phyloP scores from a whole-genome alignment of 2,888 invertebrate genomes.

The Capitulum mitella region DNA sequence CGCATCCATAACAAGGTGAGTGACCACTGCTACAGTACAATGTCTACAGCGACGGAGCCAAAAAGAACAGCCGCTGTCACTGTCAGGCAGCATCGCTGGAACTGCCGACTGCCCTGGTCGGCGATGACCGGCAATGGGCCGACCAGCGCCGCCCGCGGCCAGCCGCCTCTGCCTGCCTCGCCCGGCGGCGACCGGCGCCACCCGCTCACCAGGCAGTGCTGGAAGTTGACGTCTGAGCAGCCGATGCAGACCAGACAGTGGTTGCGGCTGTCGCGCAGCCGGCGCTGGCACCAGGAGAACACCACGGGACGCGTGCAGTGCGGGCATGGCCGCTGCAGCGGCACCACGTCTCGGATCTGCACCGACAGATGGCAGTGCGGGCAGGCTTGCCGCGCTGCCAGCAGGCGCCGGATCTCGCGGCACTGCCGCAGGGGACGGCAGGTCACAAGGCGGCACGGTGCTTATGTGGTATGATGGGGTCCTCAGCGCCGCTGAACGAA shows the following conservation, averaged over 20 bases:
- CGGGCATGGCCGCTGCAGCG: conserved; percentile 9
- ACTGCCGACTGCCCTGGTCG: neutral
- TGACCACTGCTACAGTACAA: too few species aligned
- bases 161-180: neutral
- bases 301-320: neutral
- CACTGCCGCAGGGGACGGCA: neutral
- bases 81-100: neutral
- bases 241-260: conserved; percentile 21
- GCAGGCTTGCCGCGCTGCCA: neutral
- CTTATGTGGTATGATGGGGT: too few species aligned
- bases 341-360: neutral
- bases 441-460: neutral
- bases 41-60: neutral
- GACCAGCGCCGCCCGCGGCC: too few species aligned
- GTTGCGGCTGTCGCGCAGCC: conserved; percentile 12
- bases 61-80: neutral
- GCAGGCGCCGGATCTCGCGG: neutral
- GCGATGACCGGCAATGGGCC: too few species aligned
- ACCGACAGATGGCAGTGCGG: conserved; percentile 18
- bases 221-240: conserved; percentile 19
- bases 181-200: too few species aligned
- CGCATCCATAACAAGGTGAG: too few species aligned
- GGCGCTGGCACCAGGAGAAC: conserved; percentile 11
- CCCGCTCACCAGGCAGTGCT: neutral
- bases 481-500: too few species aligned